phyloP scores from a whole-genome alignment of 1,140 invertebrate species.

The Ceratosolen solmsi region DNA sequence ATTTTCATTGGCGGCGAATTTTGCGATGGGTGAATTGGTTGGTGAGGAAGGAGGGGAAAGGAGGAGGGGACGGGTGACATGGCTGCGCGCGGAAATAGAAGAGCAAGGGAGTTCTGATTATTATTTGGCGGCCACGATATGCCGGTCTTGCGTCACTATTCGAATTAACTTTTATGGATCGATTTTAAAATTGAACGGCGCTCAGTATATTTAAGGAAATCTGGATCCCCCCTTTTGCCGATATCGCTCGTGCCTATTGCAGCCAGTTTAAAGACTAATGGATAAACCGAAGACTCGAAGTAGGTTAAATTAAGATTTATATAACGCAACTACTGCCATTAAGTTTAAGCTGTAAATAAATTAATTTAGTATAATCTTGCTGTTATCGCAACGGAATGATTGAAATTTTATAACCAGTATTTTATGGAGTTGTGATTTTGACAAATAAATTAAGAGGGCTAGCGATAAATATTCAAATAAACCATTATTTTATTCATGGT shows the following conservation, averaged over 20 bases:
- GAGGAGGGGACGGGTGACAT: too few species aligned
- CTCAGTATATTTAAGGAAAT: neutral
- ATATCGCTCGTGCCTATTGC: neutral
- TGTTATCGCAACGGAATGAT: neutral
- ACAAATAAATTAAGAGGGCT: neutral
- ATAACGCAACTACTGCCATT: neutral
- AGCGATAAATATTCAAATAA: neutral
- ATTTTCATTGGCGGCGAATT: neutral
- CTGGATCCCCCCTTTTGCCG: neutral
- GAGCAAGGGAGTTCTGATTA: neutral
- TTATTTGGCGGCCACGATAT: neutral
- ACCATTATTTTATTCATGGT: neutral
- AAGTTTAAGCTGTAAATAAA: neutral
- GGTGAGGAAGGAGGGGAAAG: too few species aligned
- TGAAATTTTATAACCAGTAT: neutral
- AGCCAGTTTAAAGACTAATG: neutral
- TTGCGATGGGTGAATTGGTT: too few species aligned
- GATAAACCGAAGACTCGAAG: neutral
- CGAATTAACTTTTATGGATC: slow-evolving; percentile 6
- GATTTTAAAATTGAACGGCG: slow-evolving; percentile 13
- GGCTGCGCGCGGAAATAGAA: slow-evolving; percentile 6
- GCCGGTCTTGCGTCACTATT: neutral
- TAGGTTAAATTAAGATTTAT: neutral
- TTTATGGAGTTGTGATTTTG: slow-evolving; percentile 15
- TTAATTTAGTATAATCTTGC: neutral